Evolutionary conservation across 2,888 invertebrate species (phyloP).

Genomic region (Eulithis testata): DNA sequence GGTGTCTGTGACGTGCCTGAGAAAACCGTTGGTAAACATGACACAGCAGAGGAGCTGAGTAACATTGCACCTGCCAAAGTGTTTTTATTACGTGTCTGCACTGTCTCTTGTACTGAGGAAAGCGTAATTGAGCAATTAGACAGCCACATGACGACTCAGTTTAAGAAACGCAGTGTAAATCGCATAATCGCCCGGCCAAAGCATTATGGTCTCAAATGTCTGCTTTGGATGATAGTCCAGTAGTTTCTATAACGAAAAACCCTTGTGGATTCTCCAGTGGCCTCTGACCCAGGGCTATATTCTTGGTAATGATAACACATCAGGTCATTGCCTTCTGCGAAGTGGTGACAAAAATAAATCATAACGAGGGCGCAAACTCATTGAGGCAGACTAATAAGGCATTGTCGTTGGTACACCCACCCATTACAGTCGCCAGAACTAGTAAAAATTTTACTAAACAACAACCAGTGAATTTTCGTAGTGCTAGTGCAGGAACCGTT

Average conservation of each 20-base stretch:
- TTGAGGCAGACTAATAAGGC: constrained; percentile 26
- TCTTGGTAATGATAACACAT: constrained; percentile 9
- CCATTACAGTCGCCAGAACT: constrained; percentile 3
- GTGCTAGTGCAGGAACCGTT: no score
- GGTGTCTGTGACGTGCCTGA: not conserved
- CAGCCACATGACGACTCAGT: constrained; percentile 6
- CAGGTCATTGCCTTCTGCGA: constrained; percentile 26
- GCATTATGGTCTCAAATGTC: not conserved
- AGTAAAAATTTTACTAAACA: constrained; percentile 5
- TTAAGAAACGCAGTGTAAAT: constrained; percentile 2
- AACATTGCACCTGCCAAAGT: constrained; percentile 8
- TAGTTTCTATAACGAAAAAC: not conserved
- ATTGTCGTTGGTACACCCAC: constrained; percentile 33
- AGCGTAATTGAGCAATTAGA: constrained; percentile 28
- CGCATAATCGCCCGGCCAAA: not conserved
- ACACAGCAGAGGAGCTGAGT: not conserved
- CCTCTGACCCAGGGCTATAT: not conserved
- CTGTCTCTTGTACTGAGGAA: not conserved
- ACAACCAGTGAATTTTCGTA: no score
- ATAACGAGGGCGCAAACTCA: constrained; percentile 27
- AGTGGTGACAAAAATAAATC: constrained; percentile 24
- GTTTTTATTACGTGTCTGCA: constrained; percentile 3
- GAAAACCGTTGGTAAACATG: not conserved
- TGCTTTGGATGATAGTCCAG: not conserved
- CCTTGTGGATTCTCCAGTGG: not conserved